Base-by-base conservation (phyloP, 1,140 invertebrate species). In the Diplogasteroides magnus region DNA sequence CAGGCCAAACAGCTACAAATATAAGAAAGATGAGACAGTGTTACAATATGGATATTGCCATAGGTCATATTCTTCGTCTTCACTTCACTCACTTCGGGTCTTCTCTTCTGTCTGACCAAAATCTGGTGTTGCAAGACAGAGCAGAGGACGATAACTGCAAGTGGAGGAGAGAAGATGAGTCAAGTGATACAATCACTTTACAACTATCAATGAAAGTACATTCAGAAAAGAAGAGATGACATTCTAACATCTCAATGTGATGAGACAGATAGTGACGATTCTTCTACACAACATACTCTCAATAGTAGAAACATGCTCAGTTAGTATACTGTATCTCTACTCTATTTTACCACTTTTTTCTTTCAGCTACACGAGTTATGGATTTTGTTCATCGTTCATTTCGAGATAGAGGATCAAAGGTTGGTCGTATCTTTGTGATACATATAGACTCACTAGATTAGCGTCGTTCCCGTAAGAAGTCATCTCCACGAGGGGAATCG, bases 21-120 rank as follows among this genome's bases (percentile, higher is more conserved):
- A n/a, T n/a, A n/a, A n/a, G n/a, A n/a, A n/a, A n/a, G n/a, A n/a
- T n/a, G n/a, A n/a, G n/a, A n/a, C n/a, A n/a, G n/a, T n/a, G n/a
- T n/a, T n/a, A n/a, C n/a, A n/a, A n/a, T n/a, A n/a, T n/a, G n/a
- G n/a, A n/a, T n/a, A n/a, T n/a, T n/a, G n/a, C n/a, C n/a, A n/a
- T n/a, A 48, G 37, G 64, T 65, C 6, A 65, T 65, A 3, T 65
- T 65, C 32, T 37, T 65, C 27, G 31, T 65, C 29, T 65, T 65
- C 37, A 37, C 64, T 31, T 48, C 64, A 2, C 64, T 65, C 29
- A 65, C 64, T 26, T 65, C 64, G 25, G 64, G 64, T 23, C 64
- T 65, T 15, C 37, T 65, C 3, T 28, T 65, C 31, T 65, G 64
- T 65, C 27, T 65, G 2, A 65, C 64, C 37, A 65, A 65, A 25